These are phyloP conservation scores for Drosophila orosa DNA, from an alignment of 1,140 invertebrate genomes.

Conservation along the genomic window DNA sequence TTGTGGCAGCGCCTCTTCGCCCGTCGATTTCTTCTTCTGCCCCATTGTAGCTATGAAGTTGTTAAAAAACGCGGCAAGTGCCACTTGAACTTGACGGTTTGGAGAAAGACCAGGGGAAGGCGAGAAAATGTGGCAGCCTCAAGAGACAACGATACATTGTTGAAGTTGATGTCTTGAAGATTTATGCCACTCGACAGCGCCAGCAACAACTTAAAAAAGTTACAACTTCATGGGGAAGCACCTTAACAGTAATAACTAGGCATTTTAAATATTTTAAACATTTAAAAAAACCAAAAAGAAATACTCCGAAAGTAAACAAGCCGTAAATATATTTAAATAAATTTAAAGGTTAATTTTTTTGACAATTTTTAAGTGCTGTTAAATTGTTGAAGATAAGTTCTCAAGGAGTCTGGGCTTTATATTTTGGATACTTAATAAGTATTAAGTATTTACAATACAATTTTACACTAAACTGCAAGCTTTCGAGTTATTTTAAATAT, in stretches of 20 bases:
- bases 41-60: conserved; percentile 67
- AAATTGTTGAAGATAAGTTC: not conserved
- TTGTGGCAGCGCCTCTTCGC: conserved; percentile 35
- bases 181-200: conserved; percentile 53
- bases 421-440: not conserved
- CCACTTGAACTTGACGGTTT: conserved; percentile 66
- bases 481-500: not conserved
- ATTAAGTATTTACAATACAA: no score
- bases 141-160: conserved; percentile 57
- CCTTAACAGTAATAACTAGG: conserved; percentile 22
- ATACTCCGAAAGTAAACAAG: not conserved
- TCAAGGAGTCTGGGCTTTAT: not conserved
- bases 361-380: no score
- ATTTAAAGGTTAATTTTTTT: not conserved
- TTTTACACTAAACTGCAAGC: no score
- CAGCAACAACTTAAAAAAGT: conserved; percentile 38
- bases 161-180: conserved; percentile 55
- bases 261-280: not conserved
- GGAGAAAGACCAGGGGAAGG: conserved; percentile 16
- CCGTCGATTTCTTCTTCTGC: conserved; percentile 26
- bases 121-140: conserved; percentile 49
- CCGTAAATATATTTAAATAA: not conserved
- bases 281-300: not conserved
- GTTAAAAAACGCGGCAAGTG: conserved; percentile 78
- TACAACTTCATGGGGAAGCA: conserved; percentile 36